phyloP scores from a whole-genome alignment of 2,113 vertebrate species.

The Gambusia affinis region DNA sequence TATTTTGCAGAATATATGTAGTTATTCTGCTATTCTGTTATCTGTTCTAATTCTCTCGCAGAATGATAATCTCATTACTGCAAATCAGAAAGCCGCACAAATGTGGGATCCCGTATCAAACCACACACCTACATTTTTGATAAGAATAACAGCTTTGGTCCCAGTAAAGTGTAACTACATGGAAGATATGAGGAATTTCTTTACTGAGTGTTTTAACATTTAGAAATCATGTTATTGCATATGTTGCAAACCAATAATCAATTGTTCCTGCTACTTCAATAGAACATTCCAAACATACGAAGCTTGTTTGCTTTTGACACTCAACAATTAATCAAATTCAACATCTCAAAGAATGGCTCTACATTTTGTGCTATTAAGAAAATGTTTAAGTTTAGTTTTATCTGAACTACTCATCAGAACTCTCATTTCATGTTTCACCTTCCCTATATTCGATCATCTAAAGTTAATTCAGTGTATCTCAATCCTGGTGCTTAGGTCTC shows the following conservation, averaged over 20 bases:
- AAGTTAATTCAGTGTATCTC: no score
- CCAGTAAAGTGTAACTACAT: background rate
- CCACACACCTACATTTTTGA: background rate
- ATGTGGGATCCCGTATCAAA: background rate
- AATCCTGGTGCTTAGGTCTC: no score
- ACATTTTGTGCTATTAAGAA: background rate
- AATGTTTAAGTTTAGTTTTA: background rate
- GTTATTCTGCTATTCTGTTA: no score
- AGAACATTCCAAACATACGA: background rate
- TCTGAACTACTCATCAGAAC: background rate
- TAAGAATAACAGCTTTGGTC: background rate
- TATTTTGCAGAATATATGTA: no score
- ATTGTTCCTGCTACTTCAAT: background rate
- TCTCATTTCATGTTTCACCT: background rate
- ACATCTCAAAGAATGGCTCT: no score
- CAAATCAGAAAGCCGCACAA: background rate
- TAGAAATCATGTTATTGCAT: background rate
- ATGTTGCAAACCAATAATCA: background rate
- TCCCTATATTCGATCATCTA: no score
- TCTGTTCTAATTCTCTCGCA: no score
- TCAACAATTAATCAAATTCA: background rate
- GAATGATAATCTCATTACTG: no score
- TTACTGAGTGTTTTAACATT: no score
- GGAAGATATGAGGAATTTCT: background rate
- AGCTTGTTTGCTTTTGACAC: background rate